Base-by-base conservation (phyloP, 2,113 vertebrate genomes). In the Nannobrachium achirus region DNA sequence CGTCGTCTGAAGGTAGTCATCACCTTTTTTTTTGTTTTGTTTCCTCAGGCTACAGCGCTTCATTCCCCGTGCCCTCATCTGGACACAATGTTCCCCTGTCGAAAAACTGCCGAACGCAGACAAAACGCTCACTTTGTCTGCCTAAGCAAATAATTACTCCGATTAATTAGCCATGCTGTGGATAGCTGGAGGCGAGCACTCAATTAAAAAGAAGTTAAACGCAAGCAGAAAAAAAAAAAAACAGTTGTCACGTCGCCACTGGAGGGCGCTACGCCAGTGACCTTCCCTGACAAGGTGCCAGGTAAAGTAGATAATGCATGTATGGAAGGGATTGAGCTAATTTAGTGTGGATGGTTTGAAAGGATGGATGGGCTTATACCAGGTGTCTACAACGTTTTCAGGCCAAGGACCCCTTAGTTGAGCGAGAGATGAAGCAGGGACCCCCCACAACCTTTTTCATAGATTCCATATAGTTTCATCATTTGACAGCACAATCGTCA, bases 141-240 rank as follows among this genome's bases (percentile, higher is more conserved):
- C 87, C 87, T 92, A 92, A 93, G 90, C 91, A 93, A 93, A 92
- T 93, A 91, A 90, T 92, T 91, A 91, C 89, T 86, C 85, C 69
- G 76, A 91, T 91, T 92, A 92, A 93, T 93, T 91, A 91, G 82
- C 85, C 87, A 88, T 88, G 86, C 86, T 86, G 85, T 84, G 83
- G 86, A 88, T 89, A 86, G 88, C 89, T 88, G 68, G 72, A 88
- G 90, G 90, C 86, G 85, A 88, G 86, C 76, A 77, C 81, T 81
- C 61, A 71, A 87, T 89, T 88, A 90, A 81, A 86, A 48, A 66
- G 69, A 79, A 75, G 61, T 75, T 56, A 80, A 86, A 78, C 69
- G 66, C 79, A 70, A 33, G 84, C 73, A 78, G 59, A 86, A 82
- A 89, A 40, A 69, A 61, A 66, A 33, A 59, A 16, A 55, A 61